Percentiles rank a stretch among this genome's conserved stretches.
Conservation (phyloP, 2,113 vertebrate species). For the Daubentonia madagascariensis region DNA sequence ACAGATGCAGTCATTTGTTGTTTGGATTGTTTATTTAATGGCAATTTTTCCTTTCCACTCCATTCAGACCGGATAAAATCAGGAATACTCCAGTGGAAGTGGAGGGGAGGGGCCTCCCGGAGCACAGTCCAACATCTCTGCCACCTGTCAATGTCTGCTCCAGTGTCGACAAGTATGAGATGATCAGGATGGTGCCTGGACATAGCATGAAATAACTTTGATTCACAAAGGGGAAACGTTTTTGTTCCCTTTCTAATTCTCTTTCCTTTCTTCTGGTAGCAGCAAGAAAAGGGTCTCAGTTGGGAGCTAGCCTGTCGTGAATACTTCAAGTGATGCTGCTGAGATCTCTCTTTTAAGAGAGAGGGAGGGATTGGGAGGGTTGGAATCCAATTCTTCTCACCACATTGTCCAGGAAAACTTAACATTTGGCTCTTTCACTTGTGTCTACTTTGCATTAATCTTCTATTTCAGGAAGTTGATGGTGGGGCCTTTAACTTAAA, state of each 20-base stretch:
- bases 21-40: neutral
- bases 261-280: neutral
- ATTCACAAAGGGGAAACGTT: neutral
- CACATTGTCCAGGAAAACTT: neutral
- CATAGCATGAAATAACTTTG: neutral
- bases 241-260: neutral
- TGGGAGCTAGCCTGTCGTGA: neutral
- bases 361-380: neutral
- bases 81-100: neutral
- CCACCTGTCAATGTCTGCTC: neutral
- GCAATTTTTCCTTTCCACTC: neutral
- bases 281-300: neutral
- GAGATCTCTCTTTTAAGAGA: neutral
- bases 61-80: neutral
- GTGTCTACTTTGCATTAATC: neutral
- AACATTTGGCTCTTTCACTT: neutral
- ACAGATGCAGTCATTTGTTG: neutral
- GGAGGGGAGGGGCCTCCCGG: neutral
- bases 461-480: neutral
- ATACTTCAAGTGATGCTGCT: neutral
- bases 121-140: neutral
- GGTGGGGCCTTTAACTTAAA: neutral
- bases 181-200: neutral
- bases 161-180: neutral
- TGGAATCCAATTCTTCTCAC: neutral